phyloP scores from a whole-genome alignment of 2,888 invertebrate genomes.

The Agriopis marginaria region DNA sequence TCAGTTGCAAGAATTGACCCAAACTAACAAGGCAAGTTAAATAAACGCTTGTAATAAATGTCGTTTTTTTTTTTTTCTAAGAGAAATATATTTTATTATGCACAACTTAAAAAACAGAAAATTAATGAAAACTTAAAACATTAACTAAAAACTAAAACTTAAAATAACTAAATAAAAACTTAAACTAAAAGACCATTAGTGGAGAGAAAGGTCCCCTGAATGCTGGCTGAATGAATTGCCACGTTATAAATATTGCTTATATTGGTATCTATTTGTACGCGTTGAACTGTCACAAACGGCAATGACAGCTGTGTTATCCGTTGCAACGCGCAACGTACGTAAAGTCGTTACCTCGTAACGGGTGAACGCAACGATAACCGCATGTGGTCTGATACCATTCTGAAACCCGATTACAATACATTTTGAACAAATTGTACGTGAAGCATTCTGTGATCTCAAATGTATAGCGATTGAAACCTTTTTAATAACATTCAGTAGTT shows the following conservation, averaged over 20 bases:
- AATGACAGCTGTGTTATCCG: constrained; percentile 66
- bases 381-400: constrained; percentile 7
- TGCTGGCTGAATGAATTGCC: too few relatives aligned
- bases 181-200: too few relatives aligned
- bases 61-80: too few relatives aligned
- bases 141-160: too few relatives aligned
- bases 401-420: background rate
- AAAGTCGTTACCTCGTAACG: constrained; percentile 44
- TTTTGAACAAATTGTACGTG: background rate
- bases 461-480: background rate
- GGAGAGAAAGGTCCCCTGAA: too few relatives aligned
- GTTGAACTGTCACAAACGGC: constrained; percentile 22
- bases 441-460: background rate
- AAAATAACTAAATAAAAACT: too few relatives aligned
- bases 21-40: too few relatives aligned
- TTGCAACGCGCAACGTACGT: constrained; percentile 53
- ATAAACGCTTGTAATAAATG: too few relatives aligned
- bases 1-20: too few relatives aligned
- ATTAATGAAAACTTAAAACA: too few relatives aligned
- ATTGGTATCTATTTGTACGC: background rate
- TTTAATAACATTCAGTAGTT: background rate
- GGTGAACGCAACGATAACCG: constrained; percentile 11
- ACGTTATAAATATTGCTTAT: background rate
- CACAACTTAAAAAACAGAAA: too few relatives aligned
- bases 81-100: too few relatives aligned